These are phyloP conservation scores for Salvelinus sp. DNA, from an alignment of 2,113 vertebrate species.

Conservation along the genomic window DNA sequence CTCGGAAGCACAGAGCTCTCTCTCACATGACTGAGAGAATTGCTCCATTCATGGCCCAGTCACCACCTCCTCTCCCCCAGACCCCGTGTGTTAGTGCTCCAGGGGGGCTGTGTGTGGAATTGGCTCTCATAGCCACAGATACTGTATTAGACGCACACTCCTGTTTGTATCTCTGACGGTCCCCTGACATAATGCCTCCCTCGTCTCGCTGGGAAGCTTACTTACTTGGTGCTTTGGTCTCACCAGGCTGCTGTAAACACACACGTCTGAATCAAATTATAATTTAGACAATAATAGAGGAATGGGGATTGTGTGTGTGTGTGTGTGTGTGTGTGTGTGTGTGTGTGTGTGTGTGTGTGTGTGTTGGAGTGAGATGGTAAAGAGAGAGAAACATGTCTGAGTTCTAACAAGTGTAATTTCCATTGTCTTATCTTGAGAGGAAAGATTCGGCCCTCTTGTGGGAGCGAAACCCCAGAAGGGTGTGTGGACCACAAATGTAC, in stretches of 20 bases:
- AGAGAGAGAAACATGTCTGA: neutral
- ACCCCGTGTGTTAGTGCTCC: neutral
- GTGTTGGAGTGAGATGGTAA: neutral
- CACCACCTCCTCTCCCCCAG: slow-evolving; percentile 6
- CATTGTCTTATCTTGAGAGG: neutral
- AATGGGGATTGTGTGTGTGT: neutral
- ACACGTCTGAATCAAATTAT: neutral
- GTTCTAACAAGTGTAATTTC: neutral
- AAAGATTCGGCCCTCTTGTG: neutral
- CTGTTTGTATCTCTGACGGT: neutral
- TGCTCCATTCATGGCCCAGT: slow-evolving; percentile 15
- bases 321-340: neutral
- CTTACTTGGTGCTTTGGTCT: slow-evolving; percentile 24
- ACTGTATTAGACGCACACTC: neutral
- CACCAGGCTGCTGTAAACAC: slow-evolving; percentile 18
- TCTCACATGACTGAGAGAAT: slow-evolving; percentile 22
- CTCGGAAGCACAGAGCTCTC: neutral
- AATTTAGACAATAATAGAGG: neutral
- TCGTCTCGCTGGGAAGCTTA: slow-evolving; percentile 19
- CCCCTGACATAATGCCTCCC: slow-evolving; percentile 24
- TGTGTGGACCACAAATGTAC: neutral
- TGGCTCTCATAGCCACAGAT: slow-evolving; percentile 10
- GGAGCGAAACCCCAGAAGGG: neutral
- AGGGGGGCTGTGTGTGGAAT: neutral
- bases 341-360: neutral